These are phyloP conservation scores for Grus americana DNA, from an alignment of 2,113 vertebrate genomes.

Conservation along the genomic window DNA sequence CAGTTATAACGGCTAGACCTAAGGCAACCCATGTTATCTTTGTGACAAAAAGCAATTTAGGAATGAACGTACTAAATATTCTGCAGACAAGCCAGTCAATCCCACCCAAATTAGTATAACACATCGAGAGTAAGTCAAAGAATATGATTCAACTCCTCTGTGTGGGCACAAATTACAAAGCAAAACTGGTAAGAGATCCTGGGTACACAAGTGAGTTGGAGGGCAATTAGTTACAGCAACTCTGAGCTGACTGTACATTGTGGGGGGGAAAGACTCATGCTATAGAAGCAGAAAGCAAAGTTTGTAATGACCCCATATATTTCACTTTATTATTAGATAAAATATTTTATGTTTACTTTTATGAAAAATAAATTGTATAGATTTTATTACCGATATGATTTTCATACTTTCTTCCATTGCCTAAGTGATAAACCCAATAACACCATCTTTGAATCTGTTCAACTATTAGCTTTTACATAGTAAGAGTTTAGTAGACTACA, in stretches of 20 bases:
- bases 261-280: background rate
- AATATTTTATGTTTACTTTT: background rate
- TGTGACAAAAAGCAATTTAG: background rate
- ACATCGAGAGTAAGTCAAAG: background rate
- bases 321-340: background rate
- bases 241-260: background rate
- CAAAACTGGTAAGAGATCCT: background rate
- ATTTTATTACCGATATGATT: background rate
- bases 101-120: background rate
- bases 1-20: background rate
- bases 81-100: background rate
- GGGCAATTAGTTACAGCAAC: background rate
- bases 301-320: background rate
- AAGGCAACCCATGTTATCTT: background rate
- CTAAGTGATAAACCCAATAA: background rate
- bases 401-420: background rate
- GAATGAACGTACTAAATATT: background rate
- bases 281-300: background rate
- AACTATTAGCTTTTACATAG: background rate
- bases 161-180: background rate
- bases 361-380: background rate
- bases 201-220: background rate
- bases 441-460: background rate
- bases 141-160: background rate
- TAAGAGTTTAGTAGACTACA: background rate